phyloP scores from a whole-genome alignment of 2,113 vertebrate species.

The Prionailurus viverrinus region DNA sequence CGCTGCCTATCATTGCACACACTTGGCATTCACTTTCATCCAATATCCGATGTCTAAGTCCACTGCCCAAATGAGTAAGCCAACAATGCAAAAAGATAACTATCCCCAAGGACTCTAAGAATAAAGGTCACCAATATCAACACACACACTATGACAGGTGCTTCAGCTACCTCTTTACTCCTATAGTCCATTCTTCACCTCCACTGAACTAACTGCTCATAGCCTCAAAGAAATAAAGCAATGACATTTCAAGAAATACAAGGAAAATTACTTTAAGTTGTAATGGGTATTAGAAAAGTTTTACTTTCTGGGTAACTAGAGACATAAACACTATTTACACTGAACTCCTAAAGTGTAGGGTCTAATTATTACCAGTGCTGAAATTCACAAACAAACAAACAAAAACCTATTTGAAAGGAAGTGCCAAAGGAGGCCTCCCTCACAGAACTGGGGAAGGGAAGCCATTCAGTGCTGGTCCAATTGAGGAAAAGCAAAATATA shows the following conservation, averaged over 20 bases:
- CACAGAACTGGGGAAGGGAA: neutral
- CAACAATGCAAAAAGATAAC: constrained; percentile 34
- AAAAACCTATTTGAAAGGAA: constrained; percentile 51
- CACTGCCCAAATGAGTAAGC: neutral
- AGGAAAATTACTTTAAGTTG: neutral
- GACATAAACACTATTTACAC: constrained; percentile 19
- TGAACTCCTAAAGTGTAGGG: neutral
- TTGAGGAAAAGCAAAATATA: constrained; percentile 39
- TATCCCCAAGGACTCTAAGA: neutral
- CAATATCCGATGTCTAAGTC: constrained; percentile 2
- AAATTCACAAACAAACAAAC: constrained; percentile 17
- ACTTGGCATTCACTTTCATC: constrained; percentile 39
- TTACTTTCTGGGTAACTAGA: constrained; percentile 17
- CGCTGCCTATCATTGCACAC: neutral
- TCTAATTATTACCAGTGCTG: neutral
- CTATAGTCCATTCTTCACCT: neutral
- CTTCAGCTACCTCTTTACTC: neutral
- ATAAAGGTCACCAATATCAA: neutral
- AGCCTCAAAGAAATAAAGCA: constrained; percentile 50
- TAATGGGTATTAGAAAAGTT: neutral
- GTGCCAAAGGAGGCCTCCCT: neutral
- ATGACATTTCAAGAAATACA: constrained; percentile 11
- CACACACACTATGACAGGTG: neutral
- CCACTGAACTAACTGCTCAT: neutral
- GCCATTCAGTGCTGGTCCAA: neutral